Evolutionary conservation across 2,888 invertebrate genomes (phyloP), one percentile per base, ranked within the genome.

Genomic region (Lasioglossum lativentre): DNA sequence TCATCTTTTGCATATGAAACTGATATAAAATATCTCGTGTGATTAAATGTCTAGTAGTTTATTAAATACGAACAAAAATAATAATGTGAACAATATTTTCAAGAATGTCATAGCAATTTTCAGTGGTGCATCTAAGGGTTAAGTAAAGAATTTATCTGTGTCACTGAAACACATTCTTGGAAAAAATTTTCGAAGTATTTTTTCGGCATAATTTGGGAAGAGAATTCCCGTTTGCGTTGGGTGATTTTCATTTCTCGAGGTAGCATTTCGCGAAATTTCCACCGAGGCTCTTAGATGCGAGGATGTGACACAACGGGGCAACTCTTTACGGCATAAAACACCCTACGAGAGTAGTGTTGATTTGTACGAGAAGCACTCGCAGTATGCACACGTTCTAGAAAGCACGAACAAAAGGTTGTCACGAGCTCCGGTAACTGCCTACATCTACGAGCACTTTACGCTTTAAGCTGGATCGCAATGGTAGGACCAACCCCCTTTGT

Each of bases 321-420:
- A 52, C 30, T 63, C 63, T 40, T 30, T 45, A 5, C 14, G 27
- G 8, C 23, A 19, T 40, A n/a, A 56, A 42, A 56, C 71, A 56
- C 63, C 63, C 84, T 38, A 4, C 74, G 78, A 70, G 78, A 30
- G 75, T 78, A 52, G 30, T 71, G 71, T 34, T 85, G 84, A 85
- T 85, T 85, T 56, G 86, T 79, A 72, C 45, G 66, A n/a, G n/a
- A 38, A 74, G 71, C 71, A 52, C 63, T 79, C 66, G 85, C 52
- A 73, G 86, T 72, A 56, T 79, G 80, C 86, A 72, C 75, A 75
- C 86, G 86, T 85, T 47, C 86, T 71, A 85, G 80, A 86, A 79
- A 85, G 85, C 86, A 66, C 38, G 80, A 72, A 79, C 85, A 85
- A 85, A 75, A 75, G 79, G 75, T 75, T 79, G 85, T 75, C 85